A percentile compares a stretch with the other conserved stretches of the same genome.
Conservation (phyloP, 2,113 vertebrate species). For the Aegithalos caudatus region DNA sequence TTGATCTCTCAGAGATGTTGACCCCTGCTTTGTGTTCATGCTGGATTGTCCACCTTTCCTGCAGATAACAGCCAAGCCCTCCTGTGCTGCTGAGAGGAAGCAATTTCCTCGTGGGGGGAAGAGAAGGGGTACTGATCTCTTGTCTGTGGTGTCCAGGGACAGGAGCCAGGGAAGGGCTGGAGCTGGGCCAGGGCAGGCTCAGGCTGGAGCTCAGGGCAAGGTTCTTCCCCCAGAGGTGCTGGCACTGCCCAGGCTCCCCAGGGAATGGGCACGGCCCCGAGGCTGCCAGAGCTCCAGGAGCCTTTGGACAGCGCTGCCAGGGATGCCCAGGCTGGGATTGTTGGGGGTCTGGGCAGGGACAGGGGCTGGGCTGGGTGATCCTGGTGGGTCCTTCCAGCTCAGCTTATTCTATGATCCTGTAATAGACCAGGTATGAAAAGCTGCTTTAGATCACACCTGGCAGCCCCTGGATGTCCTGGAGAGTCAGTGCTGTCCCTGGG, state of each 20-base stretch:
- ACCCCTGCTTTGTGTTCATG: background rate
- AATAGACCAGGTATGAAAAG: background rate
- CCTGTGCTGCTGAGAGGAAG: background rate
- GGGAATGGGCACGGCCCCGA: background rate
- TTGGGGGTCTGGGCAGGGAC: background rate
- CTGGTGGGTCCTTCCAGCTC: rapidly evolving
- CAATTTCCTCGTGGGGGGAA: background rate
- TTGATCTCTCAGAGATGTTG: background rate
- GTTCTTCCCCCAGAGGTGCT: background rate
- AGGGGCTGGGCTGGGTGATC: rapidly evolving
- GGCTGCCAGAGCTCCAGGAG: background rate
- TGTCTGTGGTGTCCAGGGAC: background rate
- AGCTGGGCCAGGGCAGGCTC: background rate
- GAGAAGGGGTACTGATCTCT: background rate
- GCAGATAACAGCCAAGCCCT: background rate
- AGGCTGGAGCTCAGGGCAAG: background rate
- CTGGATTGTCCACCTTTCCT: background rate
- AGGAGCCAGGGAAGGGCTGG: rapidly evolving
- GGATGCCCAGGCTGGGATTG: background rate
- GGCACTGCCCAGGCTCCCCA: background rate
- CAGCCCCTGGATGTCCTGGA: background rate
- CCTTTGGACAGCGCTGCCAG: background rate
- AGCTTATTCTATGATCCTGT: rapidly evolving
- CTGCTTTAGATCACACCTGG: background rate
- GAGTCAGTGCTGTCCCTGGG: background rate